These are phyloP conservation scores for Xestoiulus laeticollis DNA, from an alignment of 2,888 invertebrate species.

Conservation along the genomic window DNA sequence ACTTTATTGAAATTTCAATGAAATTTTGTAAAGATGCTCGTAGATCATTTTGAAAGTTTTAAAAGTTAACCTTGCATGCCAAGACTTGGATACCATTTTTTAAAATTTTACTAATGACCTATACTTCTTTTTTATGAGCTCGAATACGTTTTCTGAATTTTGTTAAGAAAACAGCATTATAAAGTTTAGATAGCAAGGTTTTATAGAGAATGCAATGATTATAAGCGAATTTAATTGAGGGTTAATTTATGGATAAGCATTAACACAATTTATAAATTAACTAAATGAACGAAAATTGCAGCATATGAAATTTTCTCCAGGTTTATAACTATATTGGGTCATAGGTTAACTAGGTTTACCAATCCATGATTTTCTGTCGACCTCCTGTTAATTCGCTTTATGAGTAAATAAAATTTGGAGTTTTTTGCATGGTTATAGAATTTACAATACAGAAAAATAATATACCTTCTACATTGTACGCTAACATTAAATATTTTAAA, in stretches of 20 bases:
- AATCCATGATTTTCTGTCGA: not conserved
- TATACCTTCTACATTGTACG: no score
- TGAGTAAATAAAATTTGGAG: not conserved
- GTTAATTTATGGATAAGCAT: conserved; percentile 10
- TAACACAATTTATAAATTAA: not conserved
- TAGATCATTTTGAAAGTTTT: not conserved
- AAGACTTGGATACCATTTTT: not conserved
- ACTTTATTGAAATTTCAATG: not conserved
- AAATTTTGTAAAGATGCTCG: not conserved
- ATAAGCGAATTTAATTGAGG: conserved; percentile 8
- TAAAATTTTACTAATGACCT: not conserved
- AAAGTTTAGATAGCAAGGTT: not conserved
- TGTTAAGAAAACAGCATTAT: not conserved
- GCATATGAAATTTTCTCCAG: not conserved
- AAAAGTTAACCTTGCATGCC: not conserved
- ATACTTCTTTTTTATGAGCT: not conserved
- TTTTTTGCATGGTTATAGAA: not conserved
- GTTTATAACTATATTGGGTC: not conserved
- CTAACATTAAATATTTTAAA: no score
- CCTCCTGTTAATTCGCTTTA: not conserved
- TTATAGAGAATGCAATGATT: not conserved
- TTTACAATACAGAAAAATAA: no score
- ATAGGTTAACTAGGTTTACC: not conserved
- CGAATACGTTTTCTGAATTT: not conserved
- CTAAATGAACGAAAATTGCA: not conserved